A percentile compares a stretch with the other conserved stretches of the same genome.
Conservation (phyloP, 2,797 vertebrate species). For the Etheostoma perlongum region DNA sequence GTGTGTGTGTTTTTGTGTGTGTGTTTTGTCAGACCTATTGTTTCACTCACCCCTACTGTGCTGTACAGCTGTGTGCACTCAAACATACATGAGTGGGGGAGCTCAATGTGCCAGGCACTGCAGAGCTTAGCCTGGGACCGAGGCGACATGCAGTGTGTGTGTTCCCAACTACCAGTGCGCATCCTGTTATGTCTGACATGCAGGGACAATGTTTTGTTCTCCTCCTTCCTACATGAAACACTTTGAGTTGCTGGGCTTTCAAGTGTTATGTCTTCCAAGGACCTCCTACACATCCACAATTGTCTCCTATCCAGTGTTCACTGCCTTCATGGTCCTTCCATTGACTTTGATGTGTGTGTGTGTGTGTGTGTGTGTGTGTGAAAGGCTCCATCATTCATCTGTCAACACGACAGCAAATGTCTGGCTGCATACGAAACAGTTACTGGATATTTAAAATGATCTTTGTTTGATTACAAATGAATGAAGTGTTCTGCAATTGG, state of each 20-base stretch:
- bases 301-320: slow-evolving; percentile 58
- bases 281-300: slow-evolving; percentile 51
- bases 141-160: slow-evolving; percentile 25
- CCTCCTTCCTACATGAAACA: slow-evolving; percentile 51
- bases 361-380: slow-evolving; percentile 32
- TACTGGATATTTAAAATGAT: slow-evolving; percentile 33
- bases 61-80: slow-evolving; percentile 23
- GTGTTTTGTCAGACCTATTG: slow-evolving; percentile 51
- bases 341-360: slow-evolving; percentile 47
- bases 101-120: slow-evolving; percentile 42
- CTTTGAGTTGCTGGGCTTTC: slow-evolving; percentile 62
- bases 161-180: slow-evolving; percentile 39
- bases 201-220: slow-evolving; percentile 54
- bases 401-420: slow-evolving; percentile 29
- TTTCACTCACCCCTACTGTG: slow-evolving; percentile 40
- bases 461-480: slow-evolving; percentile 30
- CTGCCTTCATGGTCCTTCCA: slow-evolving; percentile 53
- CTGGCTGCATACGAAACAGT: slow-evolving; percentile 47
- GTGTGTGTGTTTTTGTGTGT: background rate
- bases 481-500: slow-evolving; percentile 17
- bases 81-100: slow-evolving; percentile 22
- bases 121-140: slow-evolving; percentile 43
- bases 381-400: slow-evolving; percentile 67
- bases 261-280: slow-evolving; percentile 62
- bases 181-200: slow-evolving; percentile 67